A percentile compares a stretch with the other conserved stretches of the same genome.
phyloP scores from a whole-genome alignment of 2,113 vertebrate genomes.

The Oophaga pumilio region DNA sequence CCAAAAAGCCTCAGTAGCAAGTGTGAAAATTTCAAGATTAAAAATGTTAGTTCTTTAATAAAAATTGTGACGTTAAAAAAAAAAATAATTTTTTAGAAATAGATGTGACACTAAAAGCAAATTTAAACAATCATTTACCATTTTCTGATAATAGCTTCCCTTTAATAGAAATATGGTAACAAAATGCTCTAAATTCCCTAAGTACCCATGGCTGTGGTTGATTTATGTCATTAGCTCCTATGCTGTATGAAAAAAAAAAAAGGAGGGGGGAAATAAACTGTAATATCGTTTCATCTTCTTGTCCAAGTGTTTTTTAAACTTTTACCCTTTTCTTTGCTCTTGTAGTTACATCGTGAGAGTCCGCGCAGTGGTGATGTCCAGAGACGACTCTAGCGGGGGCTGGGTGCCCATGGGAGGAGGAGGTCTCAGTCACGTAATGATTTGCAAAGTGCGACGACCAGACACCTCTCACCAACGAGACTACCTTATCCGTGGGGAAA shows the following conservation, averaged over 20 bases:
- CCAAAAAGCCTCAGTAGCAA: too few relatives aligned
- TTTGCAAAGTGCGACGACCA: constrained; percentile 82
- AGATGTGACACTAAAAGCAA: too few relatives aligned
- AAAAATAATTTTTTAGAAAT: too few relatives aligned
- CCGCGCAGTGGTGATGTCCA: constrained; percentile 92
- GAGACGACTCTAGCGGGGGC: constrained; percentile 92
- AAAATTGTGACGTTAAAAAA: too few relatives aligned
- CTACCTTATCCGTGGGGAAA: constrained; percentile 87
- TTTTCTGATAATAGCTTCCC: too few relatives aligned
- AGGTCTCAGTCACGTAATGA: constrained; percentile 88
- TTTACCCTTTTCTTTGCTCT: not conserved
- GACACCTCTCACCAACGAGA: constrained; percentile 77
- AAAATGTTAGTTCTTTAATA: too few relatives aligned
- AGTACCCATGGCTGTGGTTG: not conserved
- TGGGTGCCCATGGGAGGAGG: constrained; percentile 91
- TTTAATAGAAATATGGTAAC: too few relatives aligned
- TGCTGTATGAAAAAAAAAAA: not conserved
- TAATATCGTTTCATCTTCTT: not conserved
- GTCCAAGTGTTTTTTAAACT: not conserved
- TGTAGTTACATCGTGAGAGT: constrained; percentile 82
- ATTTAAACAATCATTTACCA: too few relatives aligned
- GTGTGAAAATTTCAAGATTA: too few relatives aligned
- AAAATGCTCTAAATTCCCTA: not conserved
- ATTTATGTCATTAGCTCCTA: not conserved
- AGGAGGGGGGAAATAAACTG: too few relatives aligned